Conservation (phyloP, 2,113 vertebrate genomes). For the Rhabdomys dilectus region DNA sequence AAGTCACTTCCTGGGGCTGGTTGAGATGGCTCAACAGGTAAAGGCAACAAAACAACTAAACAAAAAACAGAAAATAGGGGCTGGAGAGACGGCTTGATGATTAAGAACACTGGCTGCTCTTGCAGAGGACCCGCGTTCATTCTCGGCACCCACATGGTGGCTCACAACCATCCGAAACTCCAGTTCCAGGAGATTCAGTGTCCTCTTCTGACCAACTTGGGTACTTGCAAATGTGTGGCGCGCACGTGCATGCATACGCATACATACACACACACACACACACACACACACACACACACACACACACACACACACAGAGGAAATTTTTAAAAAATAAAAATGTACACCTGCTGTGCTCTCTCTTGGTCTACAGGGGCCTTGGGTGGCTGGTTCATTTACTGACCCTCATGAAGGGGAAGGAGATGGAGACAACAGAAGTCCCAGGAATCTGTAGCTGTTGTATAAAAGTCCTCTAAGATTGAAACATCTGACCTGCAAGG, state of each 20-base stretch:
- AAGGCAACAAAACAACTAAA: neutral
- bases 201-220: neutral
- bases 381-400: neutral
- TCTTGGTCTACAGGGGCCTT: neutral
- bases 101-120: rapidly evolving
- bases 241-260: no score
- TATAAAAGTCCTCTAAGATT: no score
- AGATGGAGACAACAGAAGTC: neutral
- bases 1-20: neutral
- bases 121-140: neutral
- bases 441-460: neutral
- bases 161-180: neutral
- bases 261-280: no score
- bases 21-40: neutral
- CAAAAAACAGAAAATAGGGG: neutral
- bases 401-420: neutral
- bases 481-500: no score
- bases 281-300: no score
- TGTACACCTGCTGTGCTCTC: neutral
- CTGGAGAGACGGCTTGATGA: neutral
- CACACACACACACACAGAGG: no score
- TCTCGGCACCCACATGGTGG: neutral
- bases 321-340: neutral
- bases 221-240: no score
- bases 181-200: no score